phyloP scores from a whole-genome alignment of 2,797 vertebrate species.

The Xenops minutus region DNA sequence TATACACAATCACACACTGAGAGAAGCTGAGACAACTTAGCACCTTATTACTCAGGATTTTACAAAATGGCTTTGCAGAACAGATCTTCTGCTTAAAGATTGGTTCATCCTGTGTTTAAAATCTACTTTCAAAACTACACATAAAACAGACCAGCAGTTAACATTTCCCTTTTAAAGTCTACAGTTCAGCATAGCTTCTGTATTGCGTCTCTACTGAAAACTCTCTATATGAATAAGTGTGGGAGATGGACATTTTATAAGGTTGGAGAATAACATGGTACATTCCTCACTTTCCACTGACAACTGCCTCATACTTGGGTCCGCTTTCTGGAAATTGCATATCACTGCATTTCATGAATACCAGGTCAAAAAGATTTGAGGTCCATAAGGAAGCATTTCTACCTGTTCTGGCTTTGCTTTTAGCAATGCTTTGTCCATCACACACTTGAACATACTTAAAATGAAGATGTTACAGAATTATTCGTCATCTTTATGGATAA shows the following conservation, averaged over 20 bases:
- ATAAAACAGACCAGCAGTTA: not conserved
- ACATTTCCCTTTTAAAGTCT: not conserved
- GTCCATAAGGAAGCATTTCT: not conserved
- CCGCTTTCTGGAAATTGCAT: slow-evolving; percentile 41
- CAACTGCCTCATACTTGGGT: not conserved
- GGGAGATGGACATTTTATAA: not conserved
- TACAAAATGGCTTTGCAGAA: not conserved
- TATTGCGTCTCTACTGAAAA: not conserved
- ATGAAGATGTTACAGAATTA: not conserved
- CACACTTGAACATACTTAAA: not conserved
- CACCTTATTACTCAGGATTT: not conserved
- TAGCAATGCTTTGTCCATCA: not conserved
- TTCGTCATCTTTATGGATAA: not conserved
- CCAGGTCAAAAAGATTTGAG: not conserved
- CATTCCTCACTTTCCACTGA: not conserved
- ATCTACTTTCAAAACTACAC: not conserved
- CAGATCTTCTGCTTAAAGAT: not conserved
- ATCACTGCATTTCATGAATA: not conserved
- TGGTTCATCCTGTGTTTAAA: not conserved
- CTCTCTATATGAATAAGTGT: not conserved
- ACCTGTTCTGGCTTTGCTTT: not conserved
- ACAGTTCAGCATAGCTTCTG: not conserved
- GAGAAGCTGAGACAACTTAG: not conserved
- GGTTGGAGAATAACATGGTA: not conserved
- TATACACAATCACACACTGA: not conserved